These are phyloP conservation scores for Drosophila koepferae DNA, from an alignment of 2,888 invertebrate genomes.

Conservation along the genomic window DNA sequence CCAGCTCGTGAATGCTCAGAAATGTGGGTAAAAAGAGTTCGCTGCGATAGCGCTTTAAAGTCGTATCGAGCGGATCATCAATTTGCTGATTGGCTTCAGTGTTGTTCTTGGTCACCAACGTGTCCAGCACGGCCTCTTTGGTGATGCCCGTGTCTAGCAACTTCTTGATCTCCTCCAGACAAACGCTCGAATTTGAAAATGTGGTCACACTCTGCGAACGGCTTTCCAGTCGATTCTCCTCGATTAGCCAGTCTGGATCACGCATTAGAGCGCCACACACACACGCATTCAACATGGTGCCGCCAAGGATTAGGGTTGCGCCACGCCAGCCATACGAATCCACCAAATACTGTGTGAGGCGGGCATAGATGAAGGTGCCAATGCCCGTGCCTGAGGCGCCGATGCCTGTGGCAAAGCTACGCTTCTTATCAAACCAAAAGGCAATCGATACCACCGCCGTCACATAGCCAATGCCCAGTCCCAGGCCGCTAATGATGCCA, in stretches of 20 bases:
- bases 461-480: slow-evolving; percentile 93
- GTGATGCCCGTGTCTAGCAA: slow-evolving; percentile 89
- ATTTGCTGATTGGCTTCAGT: slow-evolving; percentile 85
- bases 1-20: slow-evolving; percentile 81
- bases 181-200: slow-evolving; percentile 85
- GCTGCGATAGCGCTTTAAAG: slow-evolving; percentile 83
- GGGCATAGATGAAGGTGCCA: slow-evolving; percentile 95
- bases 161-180: slow-evolving; percentile 87
- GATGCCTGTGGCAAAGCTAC: slow-evolving; percentile 93
- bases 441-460: slow-evolving; percentile 96
- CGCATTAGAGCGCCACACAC: slow-evolving; percentile 95
- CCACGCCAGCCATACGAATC: slow-evolving; percentile 94
- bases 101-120: slow-evolving; percentile 84
- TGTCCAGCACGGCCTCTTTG: slow-evolving; percentile 84
- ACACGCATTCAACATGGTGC: slow-evolving; percentile 93
- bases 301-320: slow-evolving; percentile 92
- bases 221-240: slow-evolving; percentile 85
- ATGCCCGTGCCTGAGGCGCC: slow-evolving; percentile 96
- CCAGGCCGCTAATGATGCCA: slow-evolving; percentile 93
- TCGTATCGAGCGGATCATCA: slow-evolving; percentile 77
- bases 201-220: slow-evolving; percentile 85
- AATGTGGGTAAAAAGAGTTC: slow-evolving; percentile 84
- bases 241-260: slow-evolving; percentile 91
- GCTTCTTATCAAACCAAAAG: slow-evolving; percentile 95
- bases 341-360: slow-evolving; percentile 91